These are phyloP conservation scores for Leptodactylus fallax DNA, from an alignment of 2,797 vertebrate species.

Conservation along the genomic window DNA sequence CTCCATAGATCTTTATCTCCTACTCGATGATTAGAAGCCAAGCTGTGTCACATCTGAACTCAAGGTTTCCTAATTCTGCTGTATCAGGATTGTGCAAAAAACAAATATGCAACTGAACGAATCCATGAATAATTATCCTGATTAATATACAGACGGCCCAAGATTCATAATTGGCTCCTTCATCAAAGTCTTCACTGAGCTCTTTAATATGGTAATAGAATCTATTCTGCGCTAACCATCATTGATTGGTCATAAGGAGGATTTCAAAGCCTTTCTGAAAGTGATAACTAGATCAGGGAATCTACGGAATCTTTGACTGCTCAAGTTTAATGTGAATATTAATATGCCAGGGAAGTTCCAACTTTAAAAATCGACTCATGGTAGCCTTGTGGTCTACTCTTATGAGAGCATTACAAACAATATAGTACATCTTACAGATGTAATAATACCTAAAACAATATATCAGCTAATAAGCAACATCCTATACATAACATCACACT, in stretches of 20 bases:
- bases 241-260: conserved; percentile 24
- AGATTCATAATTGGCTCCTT: conserved; percentile 29
- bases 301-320: background rate
- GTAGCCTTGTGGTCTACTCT: no score
- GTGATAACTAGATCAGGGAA: background rate
- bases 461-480: no score
- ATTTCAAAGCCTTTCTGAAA: background rate
- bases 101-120: conserved; percentile 2
- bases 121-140: conserved; percentile 29
- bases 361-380: no score
- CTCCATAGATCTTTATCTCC: background rate
- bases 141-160: background rate
- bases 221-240: conserved; percentile 25
- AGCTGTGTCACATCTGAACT: background rate
- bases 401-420: no score
- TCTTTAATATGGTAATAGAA: conserved; percentile 17
- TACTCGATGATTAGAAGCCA: background rate
- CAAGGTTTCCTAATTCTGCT: background rate
- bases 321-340: background rate
- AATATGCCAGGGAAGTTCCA: background rate
- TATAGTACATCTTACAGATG: no score
- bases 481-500: no score
- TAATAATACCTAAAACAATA: no score
- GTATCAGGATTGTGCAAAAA: background rate
- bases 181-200: conserved; percentile 18